Conservation (phyloP, 2,888 invertebrate genomes). For the Melinaea menophilus region DNA sequence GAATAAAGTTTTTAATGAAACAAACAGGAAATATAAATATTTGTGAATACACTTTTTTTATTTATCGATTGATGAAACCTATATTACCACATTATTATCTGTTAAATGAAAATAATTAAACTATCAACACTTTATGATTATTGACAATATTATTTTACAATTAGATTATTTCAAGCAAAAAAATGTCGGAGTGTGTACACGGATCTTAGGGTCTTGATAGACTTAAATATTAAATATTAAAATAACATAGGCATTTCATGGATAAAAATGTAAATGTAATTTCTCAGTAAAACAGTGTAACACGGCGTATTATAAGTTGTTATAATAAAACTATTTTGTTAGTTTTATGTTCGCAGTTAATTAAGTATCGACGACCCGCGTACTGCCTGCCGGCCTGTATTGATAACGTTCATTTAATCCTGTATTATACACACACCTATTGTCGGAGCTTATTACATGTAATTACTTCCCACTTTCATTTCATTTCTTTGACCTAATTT, state of each 20-base stretch:
- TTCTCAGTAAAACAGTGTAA: slow-evolving; percentile 2
- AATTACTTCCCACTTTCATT: slow-evolving; percentile 48
- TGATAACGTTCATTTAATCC: slow-evolving; percentile 69
- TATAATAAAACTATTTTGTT: slow-evolving; percentile 38
- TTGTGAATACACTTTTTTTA: no score
- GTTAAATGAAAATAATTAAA: no score
- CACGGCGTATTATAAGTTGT: slow-evolving; percentile 13
- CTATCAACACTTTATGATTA: no score
- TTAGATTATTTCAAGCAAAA: no score
- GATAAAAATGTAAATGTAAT: not conserved
- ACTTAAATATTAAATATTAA: not conserved
- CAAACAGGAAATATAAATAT: no score
- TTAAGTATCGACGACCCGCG: slow-evolving; percentile 56
- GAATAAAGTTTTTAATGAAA: no score
- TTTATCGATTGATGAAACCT: no score
- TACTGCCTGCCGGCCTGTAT: slow-evolving; percentile 40
- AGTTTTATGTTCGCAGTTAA: slow-evolving; percentile 48
- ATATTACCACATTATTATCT: no score
- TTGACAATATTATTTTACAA: no score
- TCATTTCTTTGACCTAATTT: not conserved
- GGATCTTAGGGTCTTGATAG: no score
- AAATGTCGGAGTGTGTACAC: no score
- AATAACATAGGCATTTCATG: not conserved
- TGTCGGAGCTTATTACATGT: slow-evolving; percentile 60
- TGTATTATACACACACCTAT: slow-evolving; percentile 64